Conservation (phyloP, 1,140 invertebrate species). For the Spodoptera frugiperda region DNA sequence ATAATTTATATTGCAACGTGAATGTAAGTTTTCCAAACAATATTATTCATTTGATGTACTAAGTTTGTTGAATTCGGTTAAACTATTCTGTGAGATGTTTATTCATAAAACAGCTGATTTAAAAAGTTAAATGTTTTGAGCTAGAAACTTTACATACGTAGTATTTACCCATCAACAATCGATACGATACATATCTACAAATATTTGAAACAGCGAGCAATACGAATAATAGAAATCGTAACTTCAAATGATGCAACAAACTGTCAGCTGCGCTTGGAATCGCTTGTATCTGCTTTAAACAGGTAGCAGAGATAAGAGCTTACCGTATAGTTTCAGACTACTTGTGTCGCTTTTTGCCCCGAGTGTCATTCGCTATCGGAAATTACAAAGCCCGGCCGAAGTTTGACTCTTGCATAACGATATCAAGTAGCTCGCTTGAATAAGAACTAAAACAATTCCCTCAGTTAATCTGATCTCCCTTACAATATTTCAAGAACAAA, state of each 20-base stretch:
- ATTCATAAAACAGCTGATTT: neutral
- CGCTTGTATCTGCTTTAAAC: neutral
- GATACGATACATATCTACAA: no score
- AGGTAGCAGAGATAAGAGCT: constrained; percentile 28
- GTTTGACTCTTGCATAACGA: neutral
- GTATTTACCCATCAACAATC: no score
- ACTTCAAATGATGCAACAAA: neutral
- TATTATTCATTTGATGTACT: constrained; percentile 5
- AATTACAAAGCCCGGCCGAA: constrained; percentile 4
- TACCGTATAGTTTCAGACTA: constrained; percentile 8
- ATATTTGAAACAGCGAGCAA: no score
- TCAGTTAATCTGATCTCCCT: constrained; percentile 13
- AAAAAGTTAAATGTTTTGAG: no score
- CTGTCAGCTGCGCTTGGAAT: neutral
- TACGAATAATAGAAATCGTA: neutral
- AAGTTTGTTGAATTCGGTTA: neutral
- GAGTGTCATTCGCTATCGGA: constrained; percentile 42
- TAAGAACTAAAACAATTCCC: constrained; percentile 23
- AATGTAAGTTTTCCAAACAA: neutral
- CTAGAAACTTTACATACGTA: neutral
- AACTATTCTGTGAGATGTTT: neutral
- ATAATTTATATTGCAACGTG: constrained; percentile 27
- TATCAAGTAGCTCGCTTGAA: constrained; percentile 5
- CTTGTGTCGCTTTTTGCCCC: constrained; percentile 21
- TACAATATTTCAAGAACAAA: constrained; percentile 26